A percentile compares a stretch with the other conserved stretches of the same genome.
These are phyloP conservation scores for Oasisia sp. DNA, from an alignment of 2,888 invertebrate species.

Conservation along the genomic window DNA sequence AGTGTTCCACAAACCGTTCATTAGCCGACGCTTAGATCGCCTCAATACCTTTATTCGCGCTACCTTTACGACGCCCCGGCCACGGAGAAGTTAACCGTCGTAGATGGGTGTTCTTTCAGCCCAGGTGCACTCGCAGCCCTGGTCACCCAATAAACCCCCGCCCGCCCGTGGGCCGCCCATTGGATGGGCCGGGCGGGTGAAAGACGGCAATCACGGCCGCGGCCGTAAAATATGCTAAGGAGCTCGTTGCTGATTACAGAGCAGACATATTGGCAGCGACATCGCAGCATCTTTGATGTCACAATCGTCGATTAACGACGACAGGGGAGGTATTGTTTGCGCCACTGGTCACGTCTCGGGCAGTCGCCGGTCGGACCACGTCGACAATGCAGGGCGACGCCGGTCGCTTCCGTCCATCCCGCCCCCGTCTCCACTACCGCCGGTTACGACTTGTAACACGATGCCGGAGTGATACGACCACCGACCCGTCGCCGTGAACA, in stretches of 20 bases:
- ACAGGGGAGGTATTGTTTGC: not conserved
- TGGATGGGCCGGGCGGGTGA: not conserved
- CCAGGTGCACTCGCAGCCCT: not conserved
- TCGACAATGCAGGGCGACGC: not conserved
- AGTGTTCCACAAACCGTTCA: slow-evolving; percentile 13
- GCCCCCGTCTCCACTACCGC: not conserved
- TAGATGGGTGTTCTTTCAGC: slow-evolving; percentile 3
- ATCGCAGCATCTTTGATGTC: slow-evolving; percentile 17
- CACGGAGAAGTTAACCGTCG: not conserved
- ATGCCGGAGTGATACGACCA: not conserved
- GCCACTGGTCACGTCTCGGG: not conserved
- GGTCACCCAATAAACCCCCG: not conserved
- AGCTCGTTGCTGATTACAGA: not conserved
- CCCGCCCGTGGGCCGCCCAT: not conserved
- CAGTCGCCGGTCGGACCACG: not conserved
- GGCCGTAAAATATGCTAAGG: not conserved
- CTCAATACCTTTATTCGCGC: slow-evolving; percentile 17
- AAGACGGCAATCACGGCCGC: not conserved
- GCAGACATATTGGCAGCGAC: not conserved
- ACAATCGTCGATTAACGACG: slow-evolving; percentile 1
- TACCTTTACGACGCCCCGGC: not conserved
- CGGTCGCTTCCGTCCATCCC: not conserved
- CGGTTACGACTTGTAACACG: slow-evolving; percentile 10
- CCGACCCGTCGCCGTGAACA: not conserved
- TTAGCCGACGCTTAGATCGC: slow-evolving; percentile 1